A percentile compares a stretch with the other conserved stretches of the same genome.
Evolutionary conservation across 2,797 vertebrate genomes (phyloP).

Genomic region (Simalia tracyae): DNA sequence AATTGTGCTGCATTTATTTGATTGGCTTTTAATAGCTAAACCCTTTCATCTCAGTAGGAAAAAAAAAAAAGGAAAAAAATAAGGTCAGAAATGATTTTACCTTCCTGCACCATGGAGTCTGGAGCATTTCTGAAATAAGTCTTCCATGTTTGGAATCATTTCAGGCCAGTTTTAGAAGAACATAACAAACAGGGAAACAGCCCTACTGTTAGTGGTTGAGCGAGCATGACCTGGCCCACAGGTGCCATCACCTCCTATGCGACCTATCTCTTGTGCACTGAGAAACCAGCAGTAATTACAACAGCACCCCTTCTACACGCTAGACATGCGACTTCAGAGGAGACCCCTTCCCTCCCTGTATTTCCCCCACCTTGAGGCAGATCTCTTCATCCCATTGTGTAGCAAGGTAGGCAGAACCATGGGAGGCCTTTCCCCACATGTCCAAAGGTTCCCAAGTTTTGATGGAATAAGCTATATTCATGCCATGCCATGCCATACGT

Average conservation of each 20-base stretch:
- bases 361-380: background rate
- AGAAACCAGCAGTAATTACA: background rate
- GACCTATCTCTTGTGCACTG: background rate
- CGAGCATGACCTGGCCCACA: background rate
- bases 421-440: background rate
- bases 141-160: background rate
- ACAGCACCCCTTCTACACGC: background rate
- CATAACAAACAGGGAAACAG: background rate
- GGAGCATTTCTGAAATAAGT: background rate
- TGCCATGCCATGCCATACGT: background rate
- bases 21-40: background rate
- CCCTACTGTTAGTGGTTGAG: too few species aligned
- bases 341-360: background rate
- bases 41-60: background rate
- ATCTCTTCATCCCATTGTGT: background rate
- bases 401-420: background rate
- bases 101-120: background rate
- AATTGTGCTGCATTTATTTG: background rate
- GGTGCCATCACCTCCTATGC: background rate
- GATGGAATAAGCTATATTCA: background rate
- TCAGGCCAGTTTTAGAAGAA: background rate
- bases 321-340: background rate
- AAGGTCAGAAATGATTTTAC: background rate
- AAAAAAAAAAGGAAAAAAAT: background rate
- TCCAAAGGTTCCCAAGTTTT: background rate